phyloP scores from a whole-genome alignment of 37 sponge, comb jelly and placozoan genomes.

The Amphimedon queenslandica region DNA sequence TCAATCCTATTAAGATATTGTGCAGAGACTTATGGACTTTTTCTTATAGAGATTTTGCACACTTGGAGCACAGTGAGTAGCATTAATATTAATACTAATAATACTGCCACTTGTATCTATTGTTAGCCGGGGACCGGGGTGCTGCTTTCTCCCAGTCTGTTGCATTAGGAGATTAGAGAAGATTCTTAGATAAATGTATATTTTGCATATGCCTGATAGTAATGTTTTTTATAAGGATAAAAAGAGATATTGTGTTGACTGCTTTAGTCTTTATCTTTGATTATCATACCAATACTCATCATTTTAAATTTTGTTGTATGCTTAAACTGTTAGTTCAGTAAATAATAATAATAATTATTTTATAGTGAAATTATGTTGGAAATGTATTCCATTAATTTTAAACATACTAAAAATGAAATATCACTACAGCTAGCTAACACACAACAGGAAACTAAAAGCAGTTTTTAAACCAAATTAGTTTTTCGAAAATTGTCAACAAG shows the following conservation, averaged over 20 bases:
- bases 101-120: constrained; percentile 10
- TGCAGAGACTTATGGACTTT: constrained; percentile 89
- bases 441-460: too few relatives aligned
- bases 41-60: constrained; percentile 93
- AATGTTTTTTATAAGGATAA: constrained; percentile 64
- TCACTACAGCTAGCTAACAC: too few relatives aligned
- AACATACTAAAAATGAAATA: too few relatives aligned
- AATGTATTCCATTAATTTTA: too few relatives aligned
- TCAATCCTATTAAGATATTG: too few relatives aligned
- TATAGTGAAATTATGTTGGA: too few relatives aligned
- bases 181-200: constrained; percentile 90
- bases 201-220: neutral
- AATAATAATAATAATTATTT: too few relatives aligned
- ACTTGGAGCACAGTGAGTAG: constrained; percentile 79
- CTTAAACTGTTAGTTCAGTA: too few relatives aligned
- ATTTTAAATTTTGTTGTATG: too few relatives aligned
- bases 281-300: too few relatives aligned
- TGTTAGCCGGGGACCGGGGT: too few relatives aligned
- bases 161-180: constrained; percentile 94
- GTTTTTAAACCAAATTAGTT: neutral
- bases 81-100: neutral
- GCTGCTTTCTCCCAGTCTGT: constrained; percentile 82
- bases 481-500: neutral
- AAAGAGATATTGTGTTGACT: constrained; percentile 99
- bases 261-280: constrained; percentile 96